phyloP scores from a whole-genome alignment of 1,140 invertebrate species.

The Lutraria rhynchaena region DNA sequence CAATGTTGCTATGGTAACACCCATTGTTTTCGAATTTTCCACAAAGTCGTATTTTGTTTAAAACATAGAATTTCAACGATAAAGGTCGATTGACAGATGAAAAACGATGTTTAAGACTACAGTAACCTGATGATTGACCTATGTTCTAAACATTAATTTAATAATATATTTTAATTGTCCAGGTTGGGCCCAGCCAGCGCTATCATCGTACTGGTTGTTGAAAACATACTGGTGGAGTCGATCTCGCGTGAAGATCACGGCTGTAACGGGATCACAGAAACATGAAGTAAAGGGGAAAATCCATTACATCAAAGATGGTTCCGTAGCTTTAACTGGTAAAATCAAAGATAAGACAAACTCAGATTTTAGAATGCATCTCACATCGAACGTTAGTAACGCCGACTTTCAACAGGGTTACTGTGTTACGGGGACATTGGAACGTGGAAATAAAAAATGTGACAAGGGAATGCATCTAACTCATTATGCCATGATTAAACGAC shows the following conservation, averaged over 20 bases:
- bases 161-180: neutral
- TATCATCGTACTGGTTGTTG: constrained; percentile 93
- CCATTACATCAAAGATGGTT: constrained; percentile 89
- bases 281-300: constrained; percentile 90
- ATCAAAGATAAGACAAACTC: constrained; percentile 87
- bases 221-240: constrained; percentile 93
- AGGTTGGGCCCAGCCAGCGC: constrained; percentile 90
- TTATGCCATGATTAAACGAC: constrained; percentile 91
- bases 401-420: constrained; percentile 95
- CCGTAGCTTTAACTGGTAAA: constrained; percentile 90
- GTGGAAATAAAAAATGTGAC: constrained; percentile 84
- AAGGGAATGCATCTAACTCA: constrained; percentile 92
- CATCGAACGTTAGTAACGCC: constrained; percentile 89
- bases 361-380: constrained; percentile 86
- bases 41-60: too few species aligned
- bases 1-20: too few species aligned
- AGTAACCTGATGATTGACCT: too few species aligned
- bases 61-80: too few species aligned
- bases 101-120: too few species aligned
- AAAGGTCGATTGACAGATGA: too few species aligned
- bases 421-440: constrained; percentile 92
- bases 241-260: constrained; percentile 91
- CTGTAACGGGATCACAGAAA: constrained; percentile 89
- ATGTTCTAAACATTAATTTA: too few species aligned
- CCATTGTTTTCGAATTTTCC: too few species aligned